Percentiles rank a stretch among this genome's conserved stretches.
phyloP scores from a whole-genome alignment of 2,113 vertebrate species.

The Clarias magur region DNA sequence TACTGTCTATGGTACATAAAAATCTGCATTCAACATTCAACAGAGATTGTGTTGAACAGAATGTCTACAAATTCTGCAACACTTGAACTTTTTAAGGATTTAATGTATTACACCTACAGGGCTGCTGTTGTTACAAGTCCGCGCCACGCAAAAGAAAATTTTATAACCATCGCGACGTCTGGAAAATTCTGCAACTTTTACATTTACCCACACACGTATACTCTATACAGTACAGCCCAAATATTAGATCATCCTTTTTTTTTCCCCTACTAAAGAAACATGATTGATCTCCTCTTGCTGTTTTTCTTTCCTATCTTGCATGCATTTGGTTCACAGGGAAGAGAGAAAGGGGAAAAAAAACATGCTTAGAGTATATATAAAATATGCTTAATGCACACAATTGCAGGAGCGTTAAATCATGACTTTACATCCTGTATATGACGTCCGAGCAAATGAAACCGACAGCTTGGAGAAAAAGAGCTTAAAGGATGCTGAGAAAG shows the following conservation, averaged over 20 bases:
- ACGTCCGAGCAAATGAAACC: background rate
- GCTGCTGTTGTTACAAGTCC: background rate
- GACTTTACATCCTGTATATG: background rate
- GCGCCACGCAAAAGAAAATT: background rate
- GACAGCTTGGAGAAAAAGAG: background rate
- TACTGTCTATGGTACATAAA: too few species aligned
- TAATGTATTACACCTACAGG: background rate
- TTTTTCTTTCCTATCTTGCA: background rate
- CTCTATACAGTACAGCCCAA: background rate
- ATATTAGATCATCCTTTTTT: background rate
- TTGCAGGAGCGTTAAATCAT: background rate
- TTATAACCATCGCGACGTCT: background rate
- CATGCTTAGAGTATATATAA: background rate
- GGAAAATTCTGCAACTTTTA: background rate
- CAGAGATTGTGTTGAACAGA: too few species aligned
- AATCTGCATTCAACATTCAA: too few species aligned
- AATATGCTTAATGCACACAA: conserved; percentile 18
- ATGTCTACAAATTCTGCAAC: background rate
- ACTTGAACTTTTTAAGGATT: background rate
- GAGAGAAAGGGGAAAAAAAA: background rate
- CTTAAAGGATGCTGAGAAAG: conserved; percentile 9
- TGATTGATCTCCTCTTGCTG: background rate
- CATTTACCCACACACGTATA: background rate
- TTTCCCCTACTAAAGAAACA: background rate
- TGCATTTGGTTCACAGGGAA: background rate